Conservation (phyloP, 2,888 invertebrate species). For the Thereva nobilitata region DNA sequence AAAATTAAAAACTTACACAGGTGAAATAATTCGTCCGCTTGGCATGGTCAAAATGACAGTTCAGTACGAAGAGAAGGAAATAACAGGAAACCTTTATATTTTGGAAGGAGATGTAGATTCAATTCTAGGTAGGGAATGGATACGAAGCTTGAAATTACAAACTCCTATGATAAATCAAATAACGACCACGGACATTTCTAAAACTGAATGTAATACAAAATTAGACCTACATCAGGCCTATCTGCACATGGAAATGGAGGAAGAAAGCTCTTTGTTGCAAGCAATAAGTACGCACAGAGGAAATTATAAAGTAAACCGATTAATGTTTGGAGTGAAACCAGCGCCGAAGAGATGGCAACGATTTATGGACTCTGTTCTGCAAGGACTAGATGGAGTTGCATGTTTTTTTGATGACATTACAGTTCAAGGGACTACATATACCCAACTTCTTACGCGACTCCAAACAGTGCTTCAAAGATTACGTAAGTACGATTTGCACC, state of each 20-base stretch:
- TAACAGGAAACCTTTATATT: no score
- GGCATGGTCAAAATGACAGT: no score
- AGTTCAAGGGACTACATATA: no score
- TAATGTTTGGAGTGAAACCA: conserved; percentile 12
- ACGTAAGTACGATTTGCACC: neutral
- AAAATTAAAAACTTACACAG: no score
- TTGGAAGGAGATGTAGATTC: no score
- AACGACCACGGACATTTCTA: neutral
- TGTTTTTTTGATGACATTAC: conserved; percentile 16
- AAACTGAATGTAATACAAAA: neutral
- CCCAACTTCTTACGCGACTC: no score
- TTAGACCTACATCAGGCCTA: neutral
- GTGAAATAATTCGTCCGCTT: no score
- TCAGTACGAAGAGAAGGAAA: no score
- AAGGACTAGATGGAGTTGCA: neutral
- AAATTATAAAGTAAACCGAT: conserved; percentile 12
- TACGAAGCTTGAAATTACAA: no score
- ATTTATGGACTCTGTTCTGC: neutral
- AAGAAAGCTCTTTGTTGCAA: neutral
- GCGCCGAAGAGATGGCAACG: conserved; percentile 14
- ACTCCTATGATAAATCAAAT: neutral
- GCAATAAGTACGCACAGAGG: conserved; percentile 9
- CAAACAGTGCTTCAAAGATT: neutral
- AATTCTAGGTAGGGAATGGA: no score
- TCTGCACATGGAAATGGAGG: conserved; percentile 7